Evolutionary conservation across 1,140 invertebrate species (phyloP).

Genomic region (Drosophila obscura): DNA sequence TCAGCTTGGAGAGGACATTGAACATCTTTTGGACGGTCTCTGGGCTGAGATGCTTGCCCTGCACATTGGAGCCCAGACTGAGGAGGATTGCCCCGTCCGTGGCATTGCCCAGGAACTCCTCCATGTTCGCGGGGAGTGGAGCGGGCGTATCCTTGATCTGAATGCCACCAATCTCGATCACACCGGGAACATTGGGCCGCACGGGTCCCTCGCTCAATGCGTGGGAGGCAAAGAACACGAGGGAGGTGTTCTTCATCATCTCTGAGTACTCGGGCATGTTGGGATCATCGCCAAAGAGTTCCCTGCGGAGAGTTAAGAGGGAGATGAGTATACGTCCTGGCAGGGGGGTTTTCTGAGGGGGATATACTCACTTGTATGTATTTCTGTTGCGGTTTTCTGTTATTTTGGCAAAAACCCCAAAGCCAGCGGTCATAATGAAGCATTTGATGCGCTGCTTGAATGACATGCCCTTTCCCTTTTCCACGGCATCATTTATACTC

Average conservation of each 20-base stretch:
- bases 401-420: neutral
- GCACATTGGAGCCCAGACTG: constrained; percentile 86
- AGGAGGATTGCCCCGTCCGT: constrained; percentile 84
- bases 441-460: constrained; percentile 30
- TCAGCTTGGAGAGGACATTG: constrained; percentile 82
- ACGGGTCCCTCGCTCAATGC: constrained; percentile 57
- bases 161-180: constrained; percentile 83
- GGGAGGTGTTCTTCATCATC: constrained; percentile 51
- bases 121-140: constrained; percentile 59
- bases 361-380: constrained; percentile 30
- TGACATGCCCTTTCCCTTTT: constrained; percentile 16
- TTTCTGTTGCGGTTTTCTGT: neutral
- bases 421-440: neutral
- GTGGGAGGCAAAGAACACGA: constrained; percentile 57
- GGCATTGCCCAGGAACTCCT: constrained; percentile 50
- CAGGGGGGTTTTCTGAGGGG: fast-evolving
- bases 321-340: neutral
- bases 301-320: neutral
- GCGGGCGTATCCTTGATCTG: constrained; percentile 74
- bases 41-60: constrained; percentile 76
- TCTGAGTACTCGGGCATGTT: constrained; percentile 36
- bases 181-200: constrained; percentile 70
- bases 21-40: constrained; percentile 83
- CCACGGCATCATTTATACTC: neutral
- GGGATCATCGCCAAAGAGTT: constrained; percentile 47